Evolutionary conservation across 2,113 vertebrate genomes (phyloP).

Genomic region (Percopsis transmontana): DNA sequence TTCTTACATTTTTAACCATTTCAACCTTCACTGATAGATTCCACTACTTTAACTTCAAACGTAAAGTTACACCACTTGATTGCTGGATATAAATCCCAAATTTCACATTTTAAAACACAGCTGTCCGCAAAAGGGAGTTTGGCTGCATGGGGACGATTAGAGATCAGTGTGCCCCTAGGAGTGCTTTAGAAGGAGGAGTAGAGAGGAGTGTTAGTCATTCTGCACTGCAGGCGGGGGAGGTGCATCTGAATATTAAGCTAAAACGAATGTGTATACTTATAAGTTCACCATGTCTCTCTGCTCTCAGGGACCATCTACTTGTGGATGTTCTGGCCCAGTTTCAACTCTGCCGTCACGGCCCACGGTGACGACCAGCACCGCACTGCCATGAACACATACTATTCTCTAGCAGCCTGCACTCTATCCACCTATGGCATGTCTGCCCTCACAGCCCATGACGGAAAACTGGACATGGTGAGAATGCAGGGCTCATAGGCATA

Average conservation of each 20-base stretch:
- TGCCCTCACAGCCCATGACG: conserved; percentile 73
- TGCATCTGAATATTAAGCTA: background rate
- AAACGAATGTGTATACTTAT: background rate
- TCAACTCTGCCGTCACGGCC: conserved; percentile 81
- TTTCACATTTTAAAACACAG: no score
- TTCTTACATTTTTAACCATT: no score
- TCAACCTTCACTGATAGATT: no score
- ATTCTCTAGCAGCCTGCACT: conserved; percentile 85
- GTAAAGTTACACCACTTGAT: no score
- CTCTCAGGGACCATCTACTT: conserved; percentile 87
- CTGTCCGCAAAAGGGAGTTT: no score
- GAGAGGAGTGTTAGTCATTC: no score
- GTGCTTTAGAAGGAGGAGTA: no score
- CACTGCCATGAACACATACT: conserved; percentile 88
- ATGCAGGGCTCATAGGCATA: background rate
- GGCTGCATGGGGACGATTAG: no score
- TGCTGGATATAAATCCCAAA: no score
- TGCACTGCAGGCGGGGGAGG: no score
- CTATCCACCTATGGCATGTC: conserved; percentile 82
- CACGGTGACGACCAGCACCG: conserved; percentile 80
- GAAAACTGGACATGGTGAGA: conserved; percentile 85
- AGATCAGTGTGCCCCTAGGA: no score
- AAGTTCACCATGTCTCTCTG: background rate
- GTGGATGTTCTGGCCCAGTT: conserved; percentile 98
- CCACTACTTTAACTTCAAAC: no score